Base-by-base conservation (phyloP, 2,888 invertebrate genomes). In the Diachrysia chrysitis region DNA sequence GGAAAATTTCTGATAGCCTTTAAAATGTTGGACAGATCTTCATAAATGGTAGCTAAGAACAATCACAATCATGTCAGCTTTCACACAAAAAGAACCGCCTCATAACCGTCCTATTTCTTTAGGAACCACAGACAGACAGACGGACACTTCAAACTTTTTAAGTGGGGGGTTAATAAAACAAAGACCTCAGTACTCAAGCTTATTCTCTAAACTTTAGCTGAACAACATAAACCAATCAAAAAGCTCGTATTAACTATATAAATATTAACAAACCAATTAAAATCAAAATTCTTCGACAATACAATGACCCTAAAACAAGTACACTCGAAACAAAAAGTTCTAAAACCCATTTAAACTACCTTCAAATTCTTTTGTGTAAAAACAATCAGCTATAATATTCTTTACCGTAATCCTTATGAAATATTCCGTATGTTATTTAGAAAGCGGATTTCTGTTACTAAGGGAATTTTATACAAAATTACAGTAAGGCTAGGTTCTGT, bases 381-480 rank as follows among this genome's bases (percentile, higher is more conserved):
- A 71, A 71, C 59, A 69, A 74, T 78, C 66, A 69, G 56, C 37
- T 9, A 29, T 48, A 57, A 63, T 58, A 66, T 35, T 53, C 16
- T 56, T 29, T 46, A 65, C 19, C 37, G 42, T 62, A 72, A 67
- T 51, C 63, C 57, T 19, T 58, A 76, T 76, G 73, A 63, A 82
- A 82, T 83, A 83, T 81, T 85, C 80, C 66, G 68, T 69, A 69
- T 76, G 75, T 81, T 74, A 83, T 83, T 84, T 73, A 63, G 64
- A 78, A 71, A 71, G 63, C 71, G 69, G 64, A 71, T 72, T 58
- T 66, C 55, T 53, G 21, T 53, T 51, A 53, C 51, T 60, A 9
- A 59, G 77, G 72, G 71, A 66, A 62, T 61, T 48, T 66, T 59
- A 63, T 75, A 76, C 72, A 74, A 79, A 76, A 79, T 81, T 77